phyloP scores from a whole-genome alignment of 2,888 invertebrate genomes.

The Andrena bucephala region DNA sequence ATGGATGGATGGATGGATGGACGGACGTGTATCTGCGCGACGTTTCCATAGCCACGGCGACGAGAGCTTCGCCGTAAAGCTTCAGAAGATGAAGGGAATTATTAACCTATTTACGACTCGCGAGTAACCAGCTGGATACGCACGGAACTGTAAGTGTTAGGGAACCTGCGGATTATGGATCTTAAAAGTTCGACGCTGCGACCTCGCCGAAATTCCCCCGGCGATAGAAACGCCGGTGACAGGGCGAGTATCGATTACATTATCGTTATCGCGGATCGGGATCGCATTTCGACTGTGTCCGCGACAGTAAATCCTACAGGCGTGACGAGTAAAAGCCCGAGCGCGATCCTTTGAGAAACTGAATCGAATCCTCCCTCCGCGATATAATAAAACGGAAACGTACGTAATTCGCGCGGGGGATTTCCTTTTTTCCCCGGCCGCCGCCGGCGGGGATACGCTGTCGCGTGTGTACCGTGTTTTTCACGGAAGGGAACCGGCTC shows the following conservation, averaged over 20 bases:
- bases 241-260: slow-evolving; percentile 26
- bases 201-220: not conserved
- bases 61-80: slow-evolving; percentile 42
- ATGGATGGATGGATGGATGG: slow-evolving; percentile 33
- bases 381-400: slow-evolving; percentile 33
- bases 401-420: slow-evolving; percentile 21
- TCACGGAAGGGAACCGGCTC: not conserved
- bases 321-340: slow-evolving; percentile 10
- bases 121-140: not conserved
- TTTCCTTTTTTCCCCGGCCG: not conserved
- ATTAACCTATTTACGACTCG: slow-evolving; percentile 55
- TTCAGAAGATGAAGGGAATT: slow-evolving; percentile 54
- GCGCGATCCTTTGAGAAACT: slow-evolving; percentile 3
- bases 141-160: not conserved
- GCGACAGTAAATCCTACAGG: slow-evolving; percentile 16
- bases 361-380: slow-evolving; percentile 6
- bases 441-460: not conserved
- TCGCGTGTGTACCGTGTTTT: not conserved
- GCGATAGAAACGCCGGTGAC: not conserved
- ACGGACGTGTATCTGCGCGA: slow-evolving; percentile 43
- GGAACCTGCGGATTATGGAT: not conserved
- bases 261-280: slow-evolving; percentile 13
- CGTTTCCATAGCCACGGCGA: slow-evolving; percentile 28
- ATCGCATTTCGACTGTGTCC: not conserved
- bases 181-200: not conserved